Evolutionary conservation across 2,113 vertebrate species (phyloP).

Genomic region (Maccullochella peelii): DNA sequence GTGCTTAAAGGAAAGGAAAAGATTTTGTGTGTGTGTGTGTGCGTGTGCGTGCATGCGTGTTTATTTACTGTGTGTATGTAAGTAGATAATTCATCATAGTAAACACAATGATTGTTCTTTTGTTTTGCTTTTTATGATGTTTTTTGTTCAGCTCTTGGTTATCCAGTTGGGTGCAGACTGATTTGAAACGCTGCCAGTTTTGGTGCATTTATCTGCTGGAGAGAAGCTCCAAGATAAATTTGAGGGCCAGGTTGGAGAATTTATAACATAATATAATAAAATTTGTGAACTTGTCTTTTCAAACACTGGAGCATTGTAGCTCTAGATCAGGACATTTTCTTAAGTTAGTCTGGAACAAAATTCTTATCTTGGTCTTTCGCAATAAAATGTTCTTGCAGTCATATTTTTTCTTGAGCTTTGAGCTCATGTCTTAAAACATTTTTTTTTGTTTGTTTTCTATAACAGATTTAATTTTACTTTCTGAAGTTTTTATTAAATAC

Average conservation of each 20-base stretch:
- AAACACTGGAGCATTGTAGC: neutral
- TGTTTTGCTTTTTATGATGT: neutral
- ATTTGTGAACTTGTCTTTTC: neutral
- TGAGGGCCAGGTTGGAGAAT: neutral
- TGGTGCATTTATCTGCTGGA: neutral
- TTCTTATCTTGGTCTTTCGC: neutral
- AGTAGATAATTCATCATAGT: neutral
- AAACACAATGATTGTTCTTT: neutral
- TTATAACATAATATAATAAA: neutral
- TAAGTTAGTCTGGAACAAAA: neutral
- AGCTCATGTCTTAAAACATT: neutral
- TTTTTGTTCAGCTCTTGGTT: neutral
- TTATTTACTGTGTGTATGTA: neutral
- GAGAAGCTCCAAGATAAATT: neutral
- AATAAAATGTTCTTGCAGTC: neutral
- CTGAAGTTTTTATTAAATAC: too few relatives aligned
- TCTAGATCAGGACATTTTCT: neutral
- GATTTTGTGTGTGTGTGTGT: neutral
- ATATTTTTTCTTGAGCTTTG: neutral
- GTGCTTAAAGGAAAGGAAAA: conserved; percentile 13
- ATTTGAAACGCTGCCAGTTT: neutral
- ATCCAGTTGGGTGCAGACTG: neutral
- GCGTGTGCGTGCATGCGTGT: neutral
- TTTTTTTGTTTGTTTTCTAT: too few relatives aligned
- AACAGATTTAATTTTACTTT: too few relatives aligned